phyloP scores from a whole-genome alignment of 2,888 invertebrate genomes.

The Lochmaea crataegi region DNA sequence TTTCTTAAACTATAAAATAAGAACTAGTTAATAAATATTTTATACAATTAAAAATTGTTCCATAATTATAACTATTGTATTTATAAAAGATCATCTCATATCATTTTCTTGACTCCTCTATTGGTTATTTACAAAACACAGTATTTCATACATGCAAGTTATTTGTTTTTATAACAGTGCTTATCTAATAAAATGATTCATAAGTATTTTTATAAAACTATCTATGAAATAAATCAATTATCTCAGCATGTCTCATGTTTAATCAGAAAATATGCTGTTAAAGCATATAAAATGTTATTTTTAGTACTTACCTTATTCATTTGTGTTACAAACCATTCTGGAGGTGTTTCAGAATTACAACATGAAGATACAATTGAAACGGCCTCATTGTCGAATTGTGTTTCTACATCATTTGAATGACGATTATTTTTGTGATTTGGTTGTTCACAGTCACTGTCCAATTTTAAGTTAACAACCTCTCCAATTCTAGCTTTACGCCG shows the following conservation, averaged over 20 bases:
- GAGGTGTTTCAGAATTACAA: constrained; percentile 48
- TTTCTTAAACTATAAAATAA: constrained; percentile 57
- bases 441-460: constrained; percentile 57
- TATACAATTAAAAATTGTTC: no score
- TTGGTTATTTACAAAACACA: no score
- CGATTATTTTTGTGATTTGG: constrained; percentile 37
- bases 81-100: no score
- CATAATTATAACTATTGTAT: no score
- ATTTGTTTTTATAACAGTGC: no score
- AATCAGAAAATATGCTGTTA: background rate
- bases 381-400: constrained; percentile 52
- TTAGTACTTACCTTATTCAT: constrained; percentile 51
- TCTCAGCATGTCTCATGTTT: no score
- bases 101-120: no score
- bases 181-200: no score
- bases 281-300: background rate
- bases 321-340: constrained; percentile 54
- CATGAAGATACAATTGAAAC: constrained; percentile 43
- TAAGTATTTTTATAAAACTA: no score
- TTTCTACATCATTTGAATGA: constrained; percentile 54
- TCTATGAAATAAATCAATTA: no score
- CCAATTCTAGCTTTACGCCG: constrained; percentile 60
- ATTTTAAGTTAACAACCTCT: constrained; percentile 60
- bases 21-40: background rate
- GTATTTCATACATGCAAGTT: no score